Percentiles rank a stretch among this genome's conserved stretches.
Conservation (phyloP, 1,140 invertebrate genomes). For the Zaprionus inermis region DNA sequence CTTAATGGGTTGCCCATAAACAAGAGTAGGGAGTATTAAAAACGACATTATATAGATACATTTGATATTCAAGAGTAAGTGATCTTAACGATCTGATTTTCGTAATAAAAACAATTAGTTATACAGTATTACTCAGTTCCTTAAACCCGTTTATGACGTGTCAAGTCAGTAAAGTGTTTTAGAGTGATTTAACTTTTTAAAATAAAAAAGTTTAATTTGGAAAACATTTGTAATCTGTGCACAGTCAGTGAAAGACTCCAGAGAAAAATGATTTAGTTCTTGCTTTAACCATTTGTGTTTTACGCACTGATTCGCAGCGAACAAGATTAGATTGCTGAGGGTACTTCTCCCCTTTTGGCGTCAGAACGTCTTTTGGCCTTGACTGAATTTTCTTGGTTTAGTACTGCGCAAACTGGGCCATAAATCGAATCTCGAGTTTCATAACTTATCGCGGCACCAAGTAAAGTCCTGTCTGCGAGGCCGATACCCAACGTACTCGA, state of each 20-base stretch:
- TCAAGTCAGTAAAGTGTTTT: background rate
- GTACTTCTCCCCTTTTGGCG: conserved; percentile 42
- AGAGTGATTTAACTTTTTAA: background rate
- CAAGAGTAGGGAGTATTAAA: background rate
- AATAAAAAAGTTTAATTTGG: background rate
- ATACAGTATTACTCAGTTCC: background rate
- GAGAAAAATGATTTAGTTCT: background rate
- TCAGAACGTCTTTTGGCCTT: conserved; percentile 24
- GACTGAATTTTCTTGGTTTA: conserved; percentile 23
- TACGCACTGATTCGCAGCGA: conserved; percentile 25
- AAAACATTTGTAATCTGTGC: background rate
- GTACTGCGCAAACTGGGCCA: conserved; percentile 7
- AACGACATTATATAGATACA: background rate
- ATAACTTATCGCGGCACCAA: background rate
- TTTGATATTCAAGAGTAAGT: background rate
- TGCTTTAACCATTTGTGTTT: conserved; percentile 9
- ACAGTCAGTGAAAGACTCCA: background rate
- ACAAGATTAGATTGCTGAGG: conserved; percentile 61
- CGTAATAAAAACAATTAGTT: conserved; percentile 33
- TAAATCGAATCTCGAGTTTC: conserved; percentile 18
- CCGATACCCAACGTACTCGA: background rate
- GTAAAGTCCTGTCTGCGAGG: conserved; percentile 22
- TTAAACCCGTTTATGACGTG: conserved; percentile 7
- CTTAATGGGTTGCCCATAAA: too few species aligned
- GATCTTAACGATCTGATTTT: background rate